Conservation (phyloP, 2,888 invertebrate species). For the Phalangium opilio region DNA sequence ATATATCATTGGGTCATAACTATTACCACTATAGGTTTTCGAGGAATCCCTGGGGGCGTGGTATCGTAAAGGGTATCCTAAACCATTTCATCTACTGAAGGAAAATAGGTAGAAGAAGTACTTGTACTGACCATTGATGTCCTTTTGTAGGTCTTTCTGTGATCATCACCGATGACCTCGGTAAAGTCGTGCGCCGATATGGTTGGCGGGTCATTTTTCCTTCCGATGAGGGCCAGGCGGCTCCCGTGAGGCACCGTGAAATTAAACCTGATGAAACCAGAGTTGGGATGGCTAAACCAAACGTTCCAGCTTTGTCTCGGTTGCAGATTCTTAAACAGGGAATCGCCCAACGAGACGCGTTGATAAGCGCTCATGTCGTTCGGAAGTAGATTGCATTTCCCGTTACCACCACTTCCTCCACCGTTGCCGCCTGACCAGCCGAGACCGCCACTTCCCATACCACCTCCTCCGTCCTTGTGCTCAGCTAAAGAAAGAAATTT, state of each 20-base stretch:
- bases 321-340: conserved; percentile 71
- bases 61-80: too few relatives aligned
- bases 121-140: conserved; percentile 9
- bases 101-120: too few relatives aligned
- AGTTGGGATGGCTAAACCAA: conserved; percentile 88
- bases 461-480: too few relatives aligned
- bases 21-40: too few relatives aligned
- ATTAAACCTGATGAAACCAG: conserved; percentile 85
- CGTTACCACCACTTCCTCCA: conserved; percentile 16
- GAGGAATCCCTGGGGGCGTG: too few relatives aligned
- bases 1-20: too few relatives aligned
- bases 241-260: conserved; percentile 43
- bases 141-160: conserved; percentile 12
- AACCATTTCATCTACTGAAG: too few relatives aligned
- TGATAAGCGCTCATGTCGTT: conserved; percentile 21
- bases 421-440: conserved; percentile 1
- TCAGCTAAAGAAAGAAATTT: too few relatives aligned
- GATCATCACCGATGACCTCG: conserved; percentile 56
- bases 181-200: conserved; percentile 93
- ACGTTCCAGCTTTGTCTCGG: conserved; percentile 95
- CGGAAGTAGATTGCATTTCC: conserved; percentile 13
- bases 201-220: conserved; percentile 83
- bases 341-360: conserved; percentile 29
- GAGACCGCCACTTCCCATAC: too few relatives aligned
- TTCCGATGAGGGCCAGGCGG: conserved; percentile 70